These are phyloP conservation scores for Mystacides longicornis DNA, from an alignment of 2,888 invertebrate genomes.

Conservation along the genomic window DNA sequence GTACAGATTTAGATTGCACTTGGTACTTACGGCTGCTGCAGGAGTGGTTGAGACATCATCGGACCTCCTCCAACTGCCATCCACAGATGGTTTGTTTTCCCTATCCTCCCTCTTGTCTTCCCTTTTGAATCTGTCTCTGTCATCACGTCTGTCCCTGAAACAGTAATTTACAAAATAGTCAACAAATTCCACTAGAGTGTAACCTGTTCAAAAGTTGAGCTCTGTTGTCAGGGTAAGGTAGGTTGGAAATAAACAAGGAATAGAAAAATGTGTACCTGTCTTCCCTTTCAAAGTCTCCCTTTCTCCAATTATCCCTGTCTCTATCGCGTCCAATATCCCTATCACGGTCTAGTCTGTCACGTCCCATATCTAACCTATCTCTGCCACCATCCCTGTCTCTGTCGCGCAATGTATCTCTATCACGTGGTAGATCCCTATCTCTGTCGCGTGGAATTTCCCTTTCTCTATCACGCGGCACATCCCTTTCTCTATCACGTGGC, in stretches of 20 bases:
- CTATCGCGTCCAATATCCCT: constrained; percentile 13
- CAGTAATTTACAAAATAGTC: not conserved
- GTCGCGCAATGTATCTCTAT: constrained; percentile 14
- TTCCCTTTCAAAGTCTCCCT: constrained; percentile 14
- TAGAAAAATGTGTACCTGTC: not conserved
- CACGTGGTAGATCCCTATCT: constrained; percentile 23
- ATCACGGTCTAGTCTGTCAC: constrained; percentile 26
- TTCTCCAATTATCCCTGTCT: constrained; percentile 22
- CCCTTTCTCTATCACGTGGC: constrained; percentile 24
- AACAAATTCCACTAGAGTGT: not conserved
- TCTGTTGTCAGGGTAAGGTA: not conserved
- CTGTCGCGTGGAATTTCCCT: constrained; percentile 15
- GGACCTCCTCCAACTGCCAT: constrained; percentile 39
- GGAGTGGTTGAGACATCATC: constrained; percentile 39
- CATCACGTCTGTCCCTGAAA: constrained; percentile 26
- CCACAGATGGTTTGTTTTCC: constrained; percentile 18
- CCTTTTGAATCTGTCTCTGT: constrained; percentile 21
- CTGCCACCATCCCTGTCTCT: constrained; percentile 14
- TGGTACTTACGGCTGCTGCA: too few relatives aligned
- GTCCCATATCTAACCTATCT: not conserved
- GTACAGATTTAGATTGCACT: too few relatives aligned
- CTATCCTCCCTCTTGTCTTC: constrained; percentile 15
- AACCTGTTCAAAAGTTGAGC: not conserved
- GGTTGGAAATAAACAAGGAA: not conserved
- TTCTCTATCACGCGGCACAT: constrained; percentile 22